These are phyloP conservation scores for Zosterops lateralis DNA, from an alignment of 2,113 vertebrate species.

Conservation along the genomic window DNA sequence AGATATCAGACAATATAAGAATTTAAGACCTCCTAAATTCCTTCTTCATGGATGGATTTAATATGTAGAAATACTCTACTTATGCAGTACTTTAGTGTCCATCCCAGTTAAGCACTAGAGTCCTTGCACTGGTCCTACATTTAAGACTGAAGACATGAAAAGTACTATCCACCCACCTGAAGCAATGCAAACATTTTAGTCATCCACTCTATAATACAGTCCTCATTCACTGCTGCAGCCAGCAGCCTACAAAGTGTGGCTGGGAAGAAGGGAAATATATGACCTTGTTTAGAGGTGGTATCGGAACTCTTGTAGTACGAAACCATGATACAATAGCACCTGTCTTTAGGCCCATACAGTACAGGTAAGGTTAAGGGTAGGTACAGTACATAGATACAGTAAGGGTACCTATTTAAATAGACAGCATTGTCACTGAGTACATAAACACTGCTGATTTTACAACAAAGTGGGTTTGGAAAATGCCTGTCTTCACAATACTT, in stretches of 20 bases:
- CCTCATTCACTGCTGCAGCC: neutral
- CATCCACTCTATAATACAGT: neutral
- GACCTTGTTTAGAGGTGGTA: neutral
- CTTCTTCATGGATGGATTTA: neutral
- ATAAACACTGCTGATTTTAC: neutral
- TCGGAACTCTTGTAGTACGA: neutral
- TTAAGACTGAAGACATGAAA: neutral
- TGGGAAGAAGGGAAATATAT: neutral
- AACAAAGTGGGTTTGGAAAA: neutral
- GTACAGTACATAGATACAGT: no score
- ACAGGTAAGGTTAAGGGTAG: no score
- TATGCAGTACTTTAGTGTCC: neutral
- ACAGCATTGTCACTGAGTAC: neutral
- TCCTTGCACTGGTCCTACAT: neutral
- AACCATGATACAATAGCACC: neutral
- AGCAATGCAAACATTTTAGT: neutral
- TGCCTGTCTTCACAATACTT: neutral
- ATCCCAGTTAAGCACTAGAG: neutral
- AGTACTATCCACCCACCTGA: neutral
- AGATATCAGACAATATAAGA: neutral
- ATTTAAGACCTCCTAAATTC: neutral
- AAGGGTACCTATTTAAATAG: neutral
- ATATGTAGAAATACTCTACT: neutral
- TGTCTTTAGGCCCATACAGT: neutral
- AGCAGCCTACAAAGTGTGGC: neutral